Evolutionary conservation across 2,888 invertebrate species (phyloP), one percentile per base, ranked within the genome.

Genomic region (Adineta ricciae): DNA sequence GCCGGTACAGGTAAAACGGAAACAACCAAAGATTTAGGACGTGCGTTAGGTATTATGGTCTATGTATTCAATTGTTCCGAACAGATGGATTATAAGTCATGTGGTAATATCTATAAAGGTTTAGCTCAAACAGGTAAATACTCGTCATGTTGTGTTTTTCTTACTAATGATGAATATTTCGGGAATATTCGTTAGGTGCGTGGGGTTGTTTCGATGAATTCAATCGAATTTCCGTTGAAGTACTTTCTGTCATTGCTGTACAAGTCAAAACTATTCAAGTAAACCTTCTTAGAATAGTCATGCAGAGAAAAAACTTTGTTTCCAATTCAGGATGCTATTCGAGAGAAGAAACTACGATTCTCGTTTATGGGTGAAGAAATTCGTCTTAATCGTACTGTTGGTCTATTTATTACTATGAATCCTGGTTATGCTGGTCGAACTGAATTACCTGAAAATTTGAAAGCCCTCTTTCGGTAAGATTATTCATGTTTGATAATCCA

Each of bases 191-290:
- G 21, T 41, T 21, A 38, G 85, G 41, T 78, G 38, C 95, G 36
- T 96, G 96, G 96, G 95, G 95, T 2, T 96, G 96, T 89, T 96
- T 96, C 91, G 96, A 96, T 89, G 96, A 96, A 78, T 78, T 96
- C 91, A 95, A 96, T 90, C 93, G 95, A 86, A 95, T 91, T 89
- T 95, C 94, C 90, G 94, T 94, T 87, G 95, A 95, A 90, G 95
- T 96, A 86, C 90, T 96, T 87, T 96, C 96, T 0, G 96, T 96
- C 78, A 95, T 96, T 0, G 95, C 96, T 4, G 95, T 96, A 90
- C 96, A 96, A 91, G 95, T 96, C 89, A 91, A 95, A 84, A 94
- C 93, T 0, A 93, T 95, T 85, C 91, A 95, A 87, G 78, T 78
- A 78, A 9, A 50, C n/a, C n/a, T n/a, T n/a, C n/a, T 16, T 50